A percentile compares a stretch with the other conserved stretches of the same genome.
phyloP scores from a whole-genome alignment of 1,140 invertebrate species.

The Eulimnadia texana region DNA sequence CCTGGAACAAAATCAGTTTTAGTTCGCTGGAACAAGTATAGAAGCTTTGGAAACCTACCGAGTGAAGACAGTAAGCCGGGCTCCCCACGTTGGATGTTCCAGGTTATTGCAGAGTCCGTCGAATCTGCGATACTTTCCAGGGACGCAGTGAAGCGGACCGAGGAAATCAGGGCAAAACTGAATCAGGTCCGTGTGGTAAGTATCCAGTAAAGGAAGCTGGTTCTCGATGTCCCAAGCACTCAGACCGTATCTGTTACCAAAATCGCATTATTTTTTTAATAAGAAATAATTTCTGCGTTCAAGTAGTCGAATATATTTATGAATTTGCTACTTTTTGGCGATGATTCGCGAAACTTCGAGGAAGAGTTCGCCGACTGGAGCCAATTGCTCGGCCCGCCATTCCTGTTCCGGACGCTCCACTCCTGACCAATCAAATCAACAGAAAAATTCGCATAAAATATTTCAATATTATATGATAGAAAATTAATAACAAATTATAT shows the following conservation, averaged over 20 bases:
- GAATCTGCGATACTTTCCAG: constrained; percentile 75
- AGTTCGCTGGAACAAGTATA: no score
- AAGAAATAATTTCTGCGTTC: background rate
- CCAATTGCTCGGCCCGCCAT: constrained; percentile 64
- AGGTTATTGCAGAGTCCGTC: constrained; percentile 90
- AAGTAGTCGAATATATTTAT: constrained; percentile 32
- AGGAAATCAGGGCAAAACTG: constrained; percentile 78
- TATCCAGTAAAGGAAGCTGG: constrained; percentile 72
- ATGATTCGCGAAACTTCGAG: constrained; percentile 70
- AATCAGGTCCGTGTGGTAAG: constrained; percentile 68
- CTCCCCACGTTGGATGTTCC: constrained; percentile 77
- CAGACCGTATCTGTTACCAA: constrained; percentile 52
- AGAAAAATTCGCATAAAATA: background rate
- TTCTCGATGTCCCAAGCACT: constrained; percentile 74
- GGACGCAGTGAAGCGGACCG: constrained; percentile 66
- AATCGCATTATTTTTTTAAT: background rate
- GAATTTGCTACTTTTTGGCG: constrained; percentile 73
- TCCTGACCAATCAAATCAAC: background rate
- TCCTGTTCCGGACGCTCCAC: constrained; percentile 14
- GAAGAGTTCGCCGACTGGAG: constrained; percentile 66
- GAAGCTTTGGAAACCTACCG: no score
- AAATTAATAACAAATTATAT: no score
- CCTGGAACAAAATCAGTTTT: constrained; percentile 29
- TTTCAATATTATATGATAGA: background rate
- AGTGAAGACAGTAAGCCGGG: constrained; percentile 64